Conservation (phyloP, 2,797 vertebrate genomes). For the Chrosomus eos region DNA sequence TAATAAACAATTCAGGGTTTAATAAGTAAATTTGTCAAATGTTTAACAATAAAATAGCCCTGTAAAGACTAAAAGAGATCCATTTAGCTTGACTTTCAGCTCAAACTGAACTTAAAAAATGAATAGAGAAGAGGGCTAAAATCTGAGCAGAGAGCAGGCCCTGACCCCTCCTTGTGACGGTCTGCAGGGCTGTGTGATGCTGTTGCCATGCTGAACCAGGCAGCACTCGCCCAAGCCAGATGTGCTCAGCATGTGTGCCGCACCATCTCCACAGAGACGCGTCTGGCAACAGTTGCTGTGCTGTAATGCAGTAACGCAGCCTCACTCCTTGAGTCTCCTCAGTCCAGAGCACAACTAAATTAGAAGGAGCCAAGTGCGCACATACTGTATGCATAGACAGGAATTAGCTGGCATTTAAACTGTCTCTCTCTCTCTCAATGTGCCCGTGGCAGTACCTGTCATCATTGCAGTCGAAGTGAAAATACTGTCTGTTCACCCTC, state of each 20-base stretch:
- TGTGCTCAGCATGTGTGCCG: constrained; percentile 57
- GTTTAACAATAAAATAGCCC: neutral
- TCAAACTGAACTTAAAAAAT: neutral
- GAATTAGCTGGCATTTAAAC: constrained; percentile 10
- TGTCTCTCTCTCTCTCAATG: constrained; percentile 18
- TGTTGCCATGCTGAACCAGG: constrained; percentile 64
- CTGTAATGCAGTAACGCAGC: constrained; percentile 72
- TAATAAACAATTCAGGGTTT: constrained; percentile 24
- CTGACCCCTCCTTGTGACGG: constrained; percentile 54
- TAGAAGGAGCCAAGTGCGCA: constrained; percentile 27
- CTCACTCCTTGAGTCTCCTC: constrained; percentile 51
- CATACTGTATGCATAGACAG: neutral
- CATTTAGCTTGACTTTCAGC: constrained; percentile 2
- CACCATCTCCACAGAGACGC: constrained; percentile 64
- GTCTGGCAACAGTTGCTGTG: constrained; percentile 65
- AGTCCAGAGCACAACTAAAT: constrained; percentile 51
- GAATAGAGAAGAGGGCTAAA: neutral
- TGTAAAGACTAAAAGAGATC: neutral
- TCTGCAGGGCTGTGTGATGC: constrained; percentile 56
- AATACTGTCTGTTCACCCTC: constrained; percentile 64
- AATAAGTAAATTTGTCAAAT: neutral
- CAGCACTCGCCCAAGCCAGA: constrained; percentile 60
- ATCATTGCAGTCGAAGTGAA: constrained; percentile 64
- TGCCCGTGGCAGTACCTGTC: constrained; percentile 61
- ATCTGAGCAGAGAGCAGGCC: constrained; percentile 34